Percentiles rank a stretch among this genome's conserved stretches.
Evolutionary conservation across 2,113 vertebrate genomes (phyloP).

Genomic region (Alouatta palliata): DNA sequence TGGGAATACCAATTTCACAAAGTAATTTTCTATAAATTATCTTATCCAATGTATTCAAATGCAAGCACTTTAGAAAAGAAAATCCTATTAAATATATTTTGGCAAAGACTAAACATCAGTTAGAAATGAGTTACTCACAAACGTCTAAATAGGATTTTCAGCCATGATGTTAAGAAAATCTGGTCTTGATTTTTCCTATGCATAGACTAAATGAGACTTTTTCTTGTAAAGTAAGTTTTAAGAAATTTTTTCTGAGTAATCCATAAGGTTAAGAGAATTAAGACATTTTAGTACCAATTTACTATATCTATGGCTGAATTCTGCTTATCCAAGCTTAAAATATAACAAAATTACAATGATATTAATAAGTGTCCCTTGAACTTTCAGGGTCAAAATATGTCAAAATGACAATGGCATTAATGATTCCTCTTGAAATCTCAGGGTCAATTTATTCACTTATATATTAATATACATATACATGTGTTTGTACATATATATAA

Average conservation of each 20-base stretch:
- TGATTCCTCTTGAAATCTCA: not conserved
- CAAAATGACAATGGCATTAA: not conserved
- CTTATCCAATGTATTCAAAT: not conserved
- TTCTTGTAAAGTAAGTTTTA: not conserved
- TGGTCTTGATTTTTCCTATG: not conserved
- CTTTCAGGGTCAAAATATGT: not conserved
- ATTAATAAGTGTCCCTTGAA: not conserved
- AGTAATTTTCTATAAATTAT: not conserved
- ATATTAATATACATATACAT: not conserved
- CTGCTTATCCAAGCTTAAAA: not conserved
- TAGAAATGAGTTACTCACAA: not conserved
- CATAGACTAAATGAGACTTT: not conserved
- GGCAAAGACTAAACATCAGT: not conserved
- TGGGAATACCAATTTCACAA: not conserved
- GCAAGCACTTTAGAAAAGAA: not conserved
- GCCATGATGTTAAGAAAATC: not conserved
- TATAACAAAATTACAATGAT: not conserved
- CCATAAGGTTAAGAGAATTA: constrained; percentile 23
- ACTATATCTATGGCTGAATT: not conserved
- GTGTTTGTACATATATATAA: not conserved
- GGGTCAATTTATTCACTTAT: not conserved
- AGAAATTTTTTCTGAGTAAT: not conserved
- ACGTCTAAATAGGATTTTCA: not conserved
- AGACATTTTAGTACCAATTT: not conserved
- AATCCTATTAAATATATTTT: not conserved